Base-by-base conservation (phyloP, 2,888 invertebrate genomes). In the Camponotus fellah region DNA sequence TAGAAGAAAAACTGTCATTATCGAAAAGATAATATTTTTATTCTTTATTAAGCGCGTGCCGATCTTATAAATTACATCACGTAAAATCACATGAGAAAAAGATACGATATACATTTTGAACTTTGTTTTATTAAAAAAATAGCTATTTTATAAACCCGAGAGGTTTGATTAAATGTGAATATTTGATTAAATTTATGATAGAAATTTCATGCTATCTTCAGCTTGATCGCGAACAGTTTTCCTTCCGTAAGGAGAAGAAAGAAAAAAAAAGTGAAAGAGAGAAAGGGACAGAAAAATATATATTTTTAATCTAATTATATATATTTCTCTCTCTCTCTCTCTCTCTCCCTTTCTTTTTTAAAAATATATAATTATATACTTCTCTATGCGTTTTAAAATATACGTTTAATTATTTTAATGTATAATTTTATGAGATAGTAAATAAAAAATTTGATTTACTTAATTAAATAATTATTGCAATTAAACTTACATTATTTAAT, bases 11-110 rank as follows among this genome's bases (percentile, higher is more conserved):
- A 37, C 49, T 71, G 21, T 2, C 21, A 40, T 58, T 56, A 75
- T 49, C 49, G 2, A 49, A 71, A 74, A 68, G 60, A 56, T 58
- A 53, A 6, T 34, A 58, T 43, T 82, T 82, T 68, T 81, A 40
- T 84, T 68, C 21, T 71, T 65, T n/a, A 26, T 66, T n/a, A 60
- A 81, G 60, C 53, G 14, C 14, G 32, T 69, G 14, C 6, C 26
- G 37, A 66, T 32, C 17, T 40, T 32, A 49, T 49, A 49, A 6
- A 49, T 49, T 17, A 49, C 5, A 49, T 49, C 1, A 46, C 4
- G 14, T 0, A 43, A 43, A 14, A 21, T 43, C 21, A 21, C 21
- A 6, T 6, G 21, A 34, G n/a, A 46, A n/a, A 58, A 21, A 49
- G 40, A 3, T 14, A 26, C 3, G 6, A 9, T 6, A 17, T 49